Conservation (phyloP, 2,888 invertebrate species). For the Kuschelorhynchus macadamiae region DNA sequence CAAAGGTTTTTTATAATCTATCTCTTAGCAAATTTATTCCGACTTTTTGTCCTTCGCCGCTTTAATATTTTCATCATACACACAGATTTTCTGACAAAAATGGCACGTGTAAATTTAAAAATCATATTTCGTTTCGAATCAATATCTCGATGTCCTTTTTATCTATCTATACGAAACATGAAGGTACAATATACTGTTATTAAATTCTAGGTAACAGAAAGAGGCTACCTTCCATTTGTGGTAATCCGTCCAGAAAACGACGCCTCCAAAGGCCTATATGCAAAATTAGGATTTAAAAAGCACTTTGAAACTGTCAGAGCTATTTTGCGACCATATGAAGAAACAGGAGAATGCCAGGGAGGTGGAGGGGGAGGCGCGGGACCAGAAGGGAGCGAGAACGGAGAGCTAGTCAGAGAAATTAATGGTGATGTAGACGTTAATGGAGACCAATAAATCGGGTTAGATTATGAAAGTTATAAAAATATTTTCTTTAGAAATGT, state of each 20-base stretch:
- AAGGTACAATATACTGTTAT: no score
- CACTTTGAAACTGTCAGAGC: conserved; percentile 86
- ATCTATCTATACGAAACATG: no score
- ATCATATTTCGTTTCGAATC: no score
- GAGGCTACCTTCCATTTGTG: conserved; percentile 85
- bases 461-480: conserved; percentile 5
- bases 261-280: conserved; percentile 85
- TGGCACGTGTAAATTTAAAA: no score
- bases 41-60: no score
- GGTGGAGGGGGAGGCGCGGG: conserved; percentile 47
- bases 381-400: neutral
- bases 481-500: conserved; percentile 17
- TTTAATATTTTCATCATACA: no score
- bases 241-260: conserved; percentile 90
- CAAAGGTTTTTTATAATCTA: no score
- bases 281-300: conserved; percentile 85
- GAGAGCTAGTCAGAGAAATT: conserved; percentile 1
- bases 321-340: conserved; percentile 76
- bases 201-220: conserved; percentile 59
- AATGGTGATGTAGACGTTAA: conserved; percentile 42
- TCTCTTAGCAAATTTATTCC: no score
- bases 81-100: no score
- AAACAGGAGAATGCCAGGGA: conserved; percentile 59
- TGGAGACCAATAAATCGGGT: conserved; percentile 37
- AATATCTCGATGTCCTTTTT: no score